phyloP scores from a whole-genome alignment of 1,140 invertebrate genomes.

The Polyergus mexicanus region DNA sequence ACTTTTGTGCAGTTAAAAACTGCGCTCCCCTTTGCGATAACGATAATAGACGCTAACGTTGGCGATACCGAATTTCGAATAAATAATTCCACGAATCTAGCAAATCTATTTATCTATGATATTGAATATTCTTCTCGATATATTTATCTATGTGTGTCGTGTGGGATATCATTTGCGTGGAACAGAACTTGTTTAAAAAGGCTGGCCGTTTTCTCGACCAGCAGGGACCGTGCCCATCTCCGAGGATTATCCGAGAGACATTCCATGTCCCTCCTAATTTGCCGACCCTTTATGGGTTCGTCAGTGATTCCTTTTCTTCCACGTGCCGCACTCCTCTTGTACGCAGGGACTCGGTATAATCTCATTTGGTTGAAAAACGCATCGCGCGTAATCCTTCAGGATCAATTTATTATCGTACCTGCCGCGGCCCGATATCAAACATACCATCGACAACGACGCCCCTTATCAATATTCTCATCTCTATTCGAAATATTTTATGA shows the following conservation, averaged over 20 bases:
- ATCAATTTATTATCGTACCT: slow-evolving; percentile 27
- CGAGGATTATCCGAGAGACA: slow-evolving; percentile 61
- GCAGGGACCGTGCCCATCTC: slow-evolving; percentile 4
- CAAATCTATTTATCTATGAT: neutral
- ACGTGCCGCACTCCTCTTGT: slow-evolving; percentile 1
- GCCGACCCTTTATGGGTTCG: slow-evolving; percentile 61
- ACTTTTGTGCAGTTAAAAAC: slow-evolving; percentile 10
- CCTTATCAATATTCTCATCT: neutral
- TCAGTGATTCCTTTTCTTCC: slow-evolving; percentile 59
- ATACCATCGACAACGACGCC: neutral
- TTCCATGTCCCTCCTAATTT: slow-evolving; percentile 59
- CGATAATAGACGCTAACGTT: neutral
- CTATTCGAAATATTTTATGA: neutral
- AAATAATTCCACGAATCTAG: slow-evolving; percentile 7
- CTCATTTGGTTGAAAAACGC: slow-evolving; percentile 31
- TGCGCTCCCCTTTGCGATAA: neutral
- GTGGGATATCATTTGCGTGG: slow-evolving; percentile 28
- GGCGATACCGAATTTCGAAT: neutral
- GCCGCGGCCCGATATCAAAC: neutral
- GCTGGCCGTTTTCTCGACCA: neutral
- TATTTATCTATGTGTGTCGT: neutral
- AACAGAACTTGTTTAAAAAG: slow-evolving; percentile 24
- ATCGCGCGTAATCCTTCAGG: slow-evolving; percentile 6
- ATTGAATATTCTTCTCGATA: neutral
- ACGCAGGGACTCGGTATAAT: slow-evolving; percentile 29